phyloP scores from a whole-genome alignment of 92 coral and sea anemone species.

The Parazoanthus darwini region DNA sequence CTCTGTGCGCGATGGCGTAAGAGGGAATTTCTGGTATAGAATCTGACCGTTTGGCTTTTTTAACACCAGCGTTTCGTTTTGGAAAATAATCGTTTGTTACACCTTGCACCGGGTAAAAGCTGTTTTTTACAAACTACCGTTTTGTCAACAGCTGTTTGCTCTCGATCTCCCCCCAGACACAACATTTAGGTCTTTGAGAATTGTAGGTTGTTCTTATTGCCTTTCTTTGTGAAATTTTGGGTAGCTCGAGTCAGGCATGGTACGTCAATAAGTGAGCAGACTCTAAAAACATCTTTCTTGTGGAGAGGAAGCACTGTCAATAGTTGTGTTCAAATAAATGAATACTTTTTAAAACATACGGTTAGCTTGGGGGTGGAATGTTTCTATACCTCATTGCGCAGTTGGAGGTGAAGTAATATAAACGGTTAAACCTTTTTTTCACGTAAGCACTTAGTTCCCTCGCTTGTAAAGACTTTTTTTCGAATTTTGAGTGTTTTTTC shows the following conservation, averaged over 20 bases:
- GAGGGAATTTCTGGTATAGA: no score
- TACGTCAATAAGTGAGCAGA: neutral
- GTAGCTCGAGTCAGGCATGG: neutral
- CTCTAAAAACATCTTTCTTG: neutral
- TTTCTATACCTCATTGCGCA: neutral
- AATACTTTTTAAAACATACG: neutral
- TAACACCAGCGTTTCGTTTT: neutral
- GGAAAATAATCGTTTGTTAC: neutral
- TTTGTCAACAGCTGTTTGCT: conserved; percentile 4
- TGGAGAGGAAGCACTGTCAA: neutral
- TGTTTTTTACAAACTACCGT: neutral
- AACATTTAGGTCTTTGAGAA: neutral
- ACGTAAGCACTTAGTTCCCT: neutral
- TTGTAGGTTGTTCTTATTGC: neutral
- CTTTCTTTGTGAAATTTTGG: neutral
- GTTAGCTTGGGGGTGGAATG: neutral
- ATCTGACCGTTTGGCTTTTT: neutral
- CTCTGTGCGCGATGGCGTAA: neutral
- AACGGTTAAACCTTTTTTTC: neutral
- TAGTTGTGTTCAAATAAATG: neutral
- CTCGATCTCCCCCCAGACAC: neutral
- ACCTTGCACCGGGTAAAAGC: neutral
- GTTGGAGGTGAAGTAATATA: neutral
- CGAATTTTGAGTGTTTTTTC: neutral
- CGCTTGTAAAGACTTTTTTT: neutral